Base-by-base conservation (phyloP, 2,113 vertebrate species). In the Tylochromis polylepis region DNA sequence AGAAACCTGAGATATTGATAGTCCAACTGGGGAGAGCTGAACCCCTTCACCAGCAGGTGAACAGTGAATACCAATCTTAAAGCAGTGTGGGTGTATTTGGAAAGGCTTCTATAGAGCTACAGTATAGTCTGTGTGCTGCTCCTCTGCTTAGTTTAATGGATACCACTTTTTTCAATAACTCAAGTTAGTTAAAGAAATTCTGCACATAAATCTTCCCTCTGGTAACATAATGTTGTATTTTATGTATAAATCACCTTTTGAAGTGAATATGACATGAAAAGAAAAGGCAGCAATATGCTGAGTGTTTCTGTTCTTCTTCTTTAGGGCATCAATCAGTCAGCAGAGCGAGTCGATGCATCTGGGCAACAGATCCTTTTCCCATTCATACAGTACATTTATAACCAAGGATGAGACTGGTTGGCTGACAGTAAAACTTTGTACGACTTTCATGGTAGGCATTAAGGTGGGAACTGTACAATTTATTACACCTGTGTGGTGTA, bases 291-390 rank as follows among this genome's bases (percentile, higher is more conserved):
- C 22, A 78, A 27, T n/a, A 75, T 46, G 72, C 53, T 22, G 18
- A 70, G 56, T 65, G 55, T 27, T 88, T 87, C 46, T 89, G 31
- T 75, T 89, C 41, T 84, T 80, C 72, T 82, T 90, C 83, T 86
- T 56, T 75, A 22, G 55, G 72, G 36, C 78, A 91, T 87, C 89
- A 56, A 88, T 92, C 87, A 92, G 67, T n/a, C 84, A 29, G 31
- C 77, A 84, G 82, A 89, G 53, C 20, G 34, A 82, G 36, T 24
- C 38, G 6, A 34, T 59, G 82, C 84, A 89, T 91, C 92, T 91
- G 92, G 86, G 82, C 43, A 41, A 53, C 83, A 93, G 91, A 85
- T 27, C 14, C 59, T 55, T 57, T 27, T 57, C 81, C 57, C 41
- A 79, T 82, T 82, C 82, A 77, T 77, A 18, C 27, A 31, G 27